Base-by-base conservation (phyloP, 1,140 invertebrate species). In the Papilio polytes region DNA sequence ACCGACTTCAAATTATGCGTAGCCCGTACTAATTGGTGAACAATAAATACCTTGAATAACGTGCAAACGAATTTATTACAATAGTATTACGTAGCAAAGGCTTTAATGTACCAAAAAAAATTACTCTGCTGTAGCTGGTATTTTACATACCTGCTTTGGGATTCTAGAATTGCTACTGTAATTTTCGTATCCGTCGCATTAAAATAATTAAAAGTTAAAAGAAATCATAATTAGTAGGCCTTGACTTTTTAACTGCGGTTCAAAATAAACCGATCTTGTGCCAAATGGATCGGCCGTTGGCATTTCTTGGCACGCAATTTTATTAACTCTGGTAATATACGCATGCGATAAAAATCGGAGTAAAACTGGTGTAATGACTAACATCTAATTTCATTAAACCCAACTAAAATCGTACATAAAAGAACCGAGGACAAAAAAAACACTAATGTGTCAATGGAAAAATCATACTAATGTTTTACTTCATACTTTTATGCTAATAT, bases 181-280 rank as follows among this genome's bases (percentile, higher is more conserved):
- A 56, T n/a, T 56, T 56, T 56, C 53, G 8, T 56, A 20, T n/a
- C n/a, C n/a, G 7, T 56, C n/a, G 18, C 8, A 56, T 56, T 56
- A 9, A 9, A n/a, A 56, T 1, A 20, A 56, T 56, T 20, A 63
- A 63, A 63, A 1, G 20, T 26, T 20, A 12, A 26, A 66, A 66
- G 31, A 31, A 31, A 70, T 31, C 26, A 31, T 10, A 63, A 59
- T 20, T 66, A 51, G 73, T 74, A 80, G 53, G 48, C 80, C 80
- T 80, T 80, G 80, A 70, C 63, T 70, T 53, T 74, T 76, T 76
- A 76, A 51, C 74, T 76, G 46, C 44, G 20, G 74, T 76, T 76
- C 53, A 76, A 76, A 76, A 76, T 76, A 76, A 76, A 76, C 20
- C 12, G 1, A 46, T 22, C 13, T 74, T 44, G 13, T 76, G 74